phyloP scores from a whole-genome alignment of 2,113 vertebrate genomes.

The Trichomycterus rosablanca region DNA sequence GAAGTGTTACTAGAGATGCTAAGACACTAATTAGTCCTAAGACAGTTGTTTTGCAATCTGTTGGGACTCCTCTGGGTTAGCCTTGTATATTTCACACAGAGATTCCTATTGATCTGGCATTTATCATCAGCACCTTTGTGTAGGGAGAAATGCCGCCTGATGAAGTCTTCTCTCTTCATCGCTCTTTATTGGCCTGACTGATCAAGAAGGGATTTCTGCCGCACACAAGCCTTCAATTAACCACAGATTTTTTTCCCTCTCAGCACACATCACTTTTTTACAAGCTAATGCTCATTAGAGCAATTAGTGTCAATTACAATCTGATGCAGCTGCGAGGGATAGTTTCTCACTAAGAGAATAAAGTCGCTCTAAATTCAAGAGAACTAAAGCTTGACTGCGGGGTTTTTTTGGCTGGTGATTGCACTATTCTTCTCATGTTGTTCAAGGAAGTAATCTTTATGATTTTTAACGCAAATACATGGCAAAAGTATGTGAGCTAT shows the following conservation, averaged over 20 bases:
- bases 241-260: slow-evolving; percentile 36
- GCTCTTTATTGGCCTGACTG: slow-evolving; percentile 60
- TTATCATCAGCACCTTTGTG: slow-evolving; percentile 46
- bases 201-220: slow-evolving; percentile 49
- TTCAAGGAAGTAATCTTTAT: no score
- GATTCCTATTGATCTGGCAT: slow-evolving; percentile 43
- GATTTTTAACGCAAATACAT: no score
- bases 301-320: slow-evolving; percentile 67
- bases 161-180: slow-evolving; percentile 52
- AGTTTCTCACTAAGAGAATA: slow-evolving; percentile 37
- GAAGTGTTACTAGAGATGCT: neutral
- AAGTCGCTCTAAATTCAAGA: slow-evolving; percentile 29
- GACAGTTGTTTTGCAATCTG: slow-evolving; percentile 27
- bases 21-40: slow-evolving; percentile 18
- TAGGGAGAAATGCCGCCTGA: slow-evolving; percentile 55
- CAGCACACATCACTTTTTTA: slow-evolving; percentile 49
- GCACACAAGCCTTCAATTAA: slow-evolving; percentile 50
- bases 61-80: slow-evolving; percentile 5
- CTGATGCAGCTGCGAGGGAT: slow-evolving; percentile 58
- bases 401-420: slow-evolving; percentile 6
- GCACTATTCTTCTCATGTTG: slow-evolving; percentile 7
- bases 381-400: slow-evolving; percentile 11
- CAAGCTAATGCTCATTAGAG: slow-evolving; percentile 63
- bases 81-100: slow-evolving; percentile 46
- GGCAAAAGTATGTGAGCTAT: no score